These are phyloP conservation scores for Ctenopoma kingsleyae DNA, from an alignment of 2,797 vertebrate genomes.

Conservation along the genomic window DNA sequence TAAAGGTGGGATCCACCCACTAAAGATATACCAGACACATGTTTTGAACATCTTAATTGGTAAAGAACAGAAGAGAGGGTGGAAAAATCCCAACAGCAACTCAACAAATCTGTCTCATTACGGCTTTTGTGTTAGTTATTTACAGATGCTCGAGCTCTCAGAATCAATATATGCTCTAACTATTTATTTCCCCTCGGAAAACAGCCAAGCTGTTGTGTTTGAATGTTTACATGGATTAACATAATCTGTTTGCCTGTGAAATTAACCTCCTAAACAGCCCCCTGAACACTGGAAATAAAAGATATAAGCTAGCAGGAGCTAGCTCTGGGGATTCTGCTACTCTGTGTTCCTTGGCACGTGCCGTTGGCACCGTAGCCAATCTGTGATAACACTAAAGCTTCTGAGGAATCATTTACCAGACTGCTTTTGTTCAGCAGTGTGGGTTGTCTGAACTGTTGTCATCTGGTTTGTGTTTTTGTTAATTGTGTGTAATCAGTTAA, in stretches of 20 bases:
- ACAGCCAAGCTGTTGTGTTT: constrained; percentile 86
- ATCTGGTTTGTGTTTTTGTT: constrained; percentile 57
- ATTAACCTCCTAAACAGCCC: constrained; percentile 88
- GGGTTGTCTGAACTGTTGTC: constrained; percentile 48
- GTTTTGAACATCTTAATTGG: constrained; percentile 70
- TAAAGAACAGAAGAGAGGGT: constrained; percentile 57
- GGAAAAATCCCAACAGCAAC: constrained; percentile 56
- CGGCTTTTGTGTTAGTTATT: constrained; percentile 80
- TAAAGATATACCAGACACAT: constrained; percentile 35
- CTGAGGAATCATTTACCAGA: constrained; percentile 66
- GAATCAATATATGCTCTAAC: constrained; percentile 84
- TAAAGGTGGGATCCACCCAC: constrained; percentile 31
- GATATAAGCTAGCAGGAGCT: constrained; percentile 75
- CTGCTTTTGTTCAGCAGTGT: constrained; percentile 60
- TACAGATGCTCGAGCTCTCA: constrained; percentile 74
- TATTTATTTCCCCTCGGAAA: constrained; percentile 86
- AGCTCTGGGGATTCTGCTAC: constrained; percentile 77
- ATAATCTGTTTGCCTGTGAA: constrained; percentile 90
- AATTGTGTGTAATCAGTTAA: constrained; percentile 74
- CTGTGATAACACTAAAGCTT: constrained; percentile 73
- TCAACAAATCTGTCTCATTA: constrained; percentile 83
- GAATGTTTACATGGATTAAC: constrained; percentile 89
- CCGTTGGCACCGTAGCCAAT: constrained; percentile 70
- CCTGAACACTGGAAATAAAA: constrained; percentile 81
- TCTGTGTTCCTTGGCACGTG: constrained; percentile 75